These are phyloP conservation scores for Chalcosyrphus nemorum DNA, from an alignment of 2,888 invertebrate species.

Conservation along the genomic window DNA sequence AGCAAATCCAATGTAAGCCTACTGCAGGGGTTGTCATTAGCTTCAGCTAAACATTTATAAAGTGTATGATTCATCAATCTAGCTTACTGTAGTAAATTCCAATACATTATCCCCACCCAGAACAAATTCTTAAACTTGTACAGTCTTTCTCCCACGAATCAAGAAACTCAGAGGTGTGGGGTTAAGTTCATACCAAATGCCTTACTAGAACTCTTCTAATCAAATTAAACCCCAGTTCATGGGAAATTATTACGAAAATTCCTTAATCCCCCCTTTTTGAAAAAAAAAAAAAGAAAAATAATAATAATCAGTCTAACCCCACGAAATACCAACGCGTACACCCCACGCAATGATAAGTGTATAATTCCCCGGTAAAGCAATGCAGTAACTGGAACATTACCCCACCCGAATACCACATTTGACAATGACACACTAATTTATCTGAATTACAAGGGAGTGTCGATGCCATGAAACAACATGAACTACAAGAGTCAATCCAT, in stretches of 20 bases:
- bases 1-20: too few relatives aligned
- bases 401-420: conserved; percentile 21
- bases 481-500: neutral
- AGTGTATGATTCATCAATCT: too few relatives aligned
- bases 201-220: neutral
- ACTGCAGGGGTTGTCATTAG: too few relatives aligned
- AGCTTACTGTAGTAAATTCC: too few relatives aligned
- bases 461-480: neutral
- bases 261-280: conserved; percentile 4
- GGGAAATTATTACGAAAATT: conserved; percentile 40
- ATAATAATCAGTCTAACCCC: neutral
- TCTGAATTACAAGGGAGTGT: conserved; percentile 27
- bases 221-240: conserved; percentile 30
- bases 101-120: too few relatives aligned
- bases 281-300: too few relatives aligned
- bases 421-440: conserved; percentile 44
- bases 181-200: neutral
- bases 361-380: neutral
- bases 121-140: too few relatives aligned
- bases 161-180: neutral
- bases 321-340: neutral
- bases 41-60: too few relatives aligned
- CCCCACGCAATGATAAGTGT: conserved; percentile 41
- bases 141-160: neutral
- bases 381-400: conserved; percentile 5